Base-by-base conservation (phyloP, 2,888 invertebrate species). In the Rhagium mordax region DNA sequence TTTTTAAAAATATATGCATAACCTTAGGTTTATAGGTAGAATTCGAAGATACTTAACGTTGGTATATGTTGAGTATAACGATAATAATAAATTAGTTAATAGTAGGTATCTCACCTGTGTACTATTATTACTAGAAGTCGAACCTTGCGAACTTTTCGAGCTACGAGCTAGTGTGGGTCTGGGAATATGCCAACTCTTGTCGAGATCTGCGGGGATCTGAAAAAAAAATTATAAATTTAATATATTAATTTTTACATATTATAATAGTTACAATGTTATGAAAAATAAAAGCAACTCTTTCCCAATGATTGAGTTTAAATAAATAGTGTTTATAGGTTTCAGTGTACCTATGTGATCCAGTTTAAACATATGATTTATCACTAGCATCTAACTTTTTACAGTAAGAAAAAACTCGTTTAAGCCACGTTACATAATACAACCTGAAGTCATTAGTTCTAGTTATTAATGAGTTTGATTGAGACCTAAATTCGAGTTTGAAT, bases 101-200 rank as follows among this genome's bases (percentile, higher is more conserved):
- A 57, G 57, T 20, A 15, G 21, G n/a, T 18, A 41, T 86, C 91
- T 91, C 90, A 95, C 95, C 89, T 94, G 94, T 84, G 95, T 94
- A 88, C 95, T 94, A 85, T 93, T 93, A 87, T 92, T 93, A 86
- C 93, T 91, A 78, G 93, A 92, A 71, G 93, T 93, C 77, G 94
- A 94, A 82, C 94, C 92, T 85, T 92, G 91, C 57, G 92, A 92
- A 82, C 91, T 90, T 81, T 91, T 90, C 75, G 92, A 92, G 82
- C 92, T 82, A 74, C 88, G 90, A 90, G 88, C 88, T 87, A 95
- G 90, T 85, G 95, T 94, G 84, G 95, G 95, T 89, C 95, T 92
- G 83, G 95, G 95, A 87, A 95, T 95, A 88, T 95, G 95, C 95
- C 95, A 95, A 87, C 91, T 89, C 87, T 88, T 88, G 76, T 84